Evolutionary conservation across 1,140 invertebrate genomes (phyloP), one percentile per base, ranked within the genome.

Genomic region (Drosophila nigrodunni): DNA sequence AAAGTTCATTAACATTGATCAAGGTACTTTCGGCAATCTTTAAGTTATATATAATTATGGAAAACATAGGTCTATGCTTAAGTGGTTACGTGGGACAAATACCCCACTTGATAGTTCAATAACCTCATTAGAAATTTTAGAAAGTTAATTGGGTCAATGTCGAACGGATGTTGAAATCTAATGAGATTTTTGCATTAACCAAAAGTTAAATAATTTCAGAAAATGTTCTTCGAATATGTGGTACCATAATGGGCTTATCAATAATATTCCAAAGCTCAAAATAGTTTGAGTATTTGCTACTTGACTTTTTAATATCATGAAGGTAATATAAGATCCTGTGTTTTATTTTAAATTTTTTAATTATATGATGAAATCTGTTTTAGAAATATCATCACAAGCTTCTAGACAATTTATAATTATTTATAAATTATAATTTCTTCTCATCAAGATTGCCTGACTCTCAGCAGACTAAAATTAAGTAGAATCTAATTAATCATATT

Each of bases 91-190:
- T 30, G 41, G 6, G 49, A 47, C 49, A 50, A 62, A 70, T 47
- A 37, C 21, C 55, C 61, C 61, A 69, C 25, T 46, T 67, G 64
- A 66, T 76, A 82, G 68, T 75, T 77, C 79, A 87, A 78, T 87
- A 82, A 86, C 73, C 82, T 52, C 50, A 35, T 30, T 74, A 21
- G 41, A 87, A 65, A 52, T 55, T 50, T 70, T 59, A 7, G 39
- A 78, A 85, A 62, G 69, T 70, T 75, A 80, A 80, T 68, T 88
- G 47, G 80, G 83, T 88, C 83, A 87, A 82, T 82, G 83, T 67
- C 80, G 70, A 39, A 37, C 82, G 82, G 67, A 87, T 78, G 75
- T 69, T 70, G 21, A 71, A 78, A 80, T 61, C 7, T 18, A 55
- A 55, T 39, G 52, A 55, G 35, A 52, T 3, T 15, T 7, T 37